These are phyloP conservation scores for Nymphicus hollandicus DNA, from an alignment of 2,113 vertebrate genomes.

Conservation along the genomic window DNA sequence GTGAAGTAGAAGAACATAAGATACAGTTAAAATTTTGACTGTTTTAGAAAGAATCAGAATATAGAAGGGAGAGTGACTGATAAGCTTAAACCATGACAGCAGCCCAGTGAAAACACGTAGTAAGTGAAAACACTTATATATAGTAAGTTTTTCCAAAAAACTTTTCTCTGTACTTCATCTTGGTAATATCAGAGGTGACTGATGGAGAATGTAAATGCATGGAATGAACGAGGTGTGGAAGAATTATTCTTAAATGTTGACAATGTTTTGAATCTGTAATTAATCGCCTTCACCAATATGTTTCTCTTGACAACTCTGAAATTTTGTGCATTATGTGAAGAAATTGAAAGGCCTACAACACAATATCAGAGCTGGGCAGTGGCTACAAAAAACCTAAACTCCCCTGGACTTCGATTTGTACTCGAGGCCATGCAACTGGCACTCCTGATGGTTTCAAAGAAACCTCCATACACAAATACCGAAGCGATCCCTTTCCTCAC, in stretches of 20 bases:
- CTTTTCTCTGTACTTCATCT: not conserved
- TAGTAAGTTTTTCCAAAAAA: not conserved
- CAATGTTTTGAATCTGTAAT: not conserved
- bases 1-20: not conserved
- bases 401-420: not conserved
- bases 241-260: not conserved
- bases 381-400: not conserved
- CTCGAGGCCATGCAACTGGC: not conserved
- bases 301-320: not conserved
- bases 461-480: not conserved
- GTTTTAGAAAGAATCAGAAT: not conserved
- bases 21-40: not conserved
- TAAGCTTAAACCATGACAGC: not conserved
- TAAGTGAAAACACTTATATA: not conserved
- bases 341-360: not conserved
- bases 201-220: not conserved
- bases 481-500: not conserved
- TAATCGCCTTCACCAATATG: not conserved
- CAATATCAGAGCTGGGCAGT: not conserved
- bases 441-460: not conserved
- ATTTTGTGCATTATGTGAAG: not conserved
- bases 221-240: not conserved
- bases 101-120: too few species aligned
- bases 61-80: not conserved
- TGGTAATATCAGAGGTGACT: not conserved